Evolutionary conservation across 2,888 invertebrate species (phyloP), one percentile per base, ranked within the genome.

Genomic region (Scaptomyza tumidula): DNA sequence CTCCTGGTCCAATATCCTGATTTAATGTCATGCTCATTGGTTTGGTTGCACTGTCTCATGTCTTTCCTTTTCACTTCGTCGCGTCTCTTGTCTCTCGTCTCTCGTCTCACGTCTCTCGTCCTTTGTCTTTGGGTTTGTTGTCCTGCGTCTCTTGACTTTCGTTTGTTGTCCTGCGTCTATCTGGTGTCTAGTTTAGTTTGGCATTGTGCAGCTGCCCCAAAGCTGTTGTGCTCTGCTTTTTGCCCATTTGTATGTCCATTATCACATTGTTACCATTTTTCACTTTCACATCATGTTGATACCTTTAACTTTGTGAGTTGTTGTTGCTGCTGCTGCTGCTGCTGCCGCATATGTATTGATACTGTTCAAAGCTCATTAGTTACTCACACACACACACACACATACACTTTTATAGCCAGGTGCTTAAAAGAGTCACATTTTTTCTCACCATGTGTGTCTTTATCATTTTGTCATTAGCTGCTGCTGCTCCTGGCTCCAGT

Each of bases 211-310:
- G 41, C 14, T 39, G 39, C 37, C 37, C n/a, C 6, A 37, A 33
- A 33, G n/a, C 37, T 37, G 37, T 37, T 14, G 9, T 39, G 14
- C 39, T 41, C 16, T 41, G 3, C 39, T 16, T 39, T 33, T 54
- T 39, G 56, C 16, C 58, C 74, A 71, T 75, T 71, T 53, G 57
- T 62, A 49, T 75, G 71, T 49, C 57, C 46, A 57, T 71, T 56
- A 60, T 50, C 66, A 58, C 48, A 65, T 41, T 41, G 52, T 57
- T 39, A 27, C 54, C 58, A 44, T 55, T 65, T 73, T 75, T 10
- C 71, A 59, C 33, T 45, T 55, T 39, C 48, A 48, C 71, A 61
- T 66, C 59, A 70, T 68, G 49, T 44, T 27, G 33, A 31, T 43
- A 43, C 33, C 27, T 27, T 4, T 14, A 37, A 19, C 50, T 7